A percentile compares a stretch with the other conserved stretches of the same genome.
phyloP scores from a whole-genome alignment of 1,140 invertebrate species.

The Drosophila biarmipes region DNA sequence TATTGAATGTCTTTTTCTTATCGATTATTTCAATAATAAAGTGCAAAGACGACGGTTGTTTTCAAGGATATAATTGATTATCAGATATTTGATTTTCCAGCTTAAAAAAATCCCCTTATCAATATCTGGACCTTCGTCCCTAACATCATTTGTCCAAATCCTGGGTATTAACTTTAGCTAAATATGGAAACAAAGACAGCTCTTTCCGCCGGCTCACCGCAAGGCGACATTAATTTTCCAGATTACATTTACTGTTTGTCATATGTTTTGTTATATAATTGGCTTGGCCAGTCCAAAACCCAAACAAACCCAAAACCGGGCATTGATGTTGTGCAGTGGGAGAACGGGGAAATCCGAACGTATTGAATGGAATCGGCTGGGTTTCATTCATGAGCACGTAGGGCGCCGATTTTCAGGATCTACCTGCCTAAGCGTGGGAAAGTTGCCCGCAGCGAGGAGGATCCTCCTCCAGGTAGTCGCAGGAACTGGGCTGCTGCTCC shows the following conservation, averaged over 20 bases:
- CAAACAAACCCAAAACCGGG: constrained; percentile 30
- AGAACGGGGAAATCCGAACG: constrained; percentile 24
- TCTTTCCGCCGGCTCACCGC: constrained; percentile 68
- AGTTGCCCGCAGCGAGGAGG: constrained; percentile 33
- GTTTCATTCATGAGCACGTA: constrained; percentile 73
- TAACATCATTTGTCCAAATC: constrained; percentile 40
- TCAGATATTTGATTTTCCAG: too few relatives aligned
- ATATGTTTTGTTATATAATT: constrained; percentile 83
- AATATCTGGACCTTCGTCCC: neutral
- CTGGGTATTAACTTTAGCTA: constrained; percentile 45
- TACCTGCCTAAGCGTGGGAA: constrained; percentile 81
- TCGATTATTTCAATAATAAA: too few relatives aligned
- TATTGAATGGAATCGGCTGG: constrained; percentile 56
- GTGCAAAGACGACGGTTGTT: too few relatives aligned
- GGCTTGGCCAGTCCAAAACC: constrained; percentile 67
- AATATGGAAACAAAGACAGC: constrained; percentile 52
- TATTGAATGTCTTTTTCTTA: too few relatives aligned
- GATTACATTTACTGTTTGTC: constrained; percentile 64
- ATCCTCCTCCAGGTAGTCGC: constrained; percentile 35
- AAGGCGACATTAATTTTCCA: constrained; percentile 77
- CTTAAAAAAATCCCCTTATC: constrained; percentile 1
- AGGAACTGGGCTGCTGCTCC: constrained; percentile 75
- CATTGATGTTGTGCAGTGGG: constrained; percentile 56
- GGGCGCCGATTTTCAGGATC: constrained; percentile 24
- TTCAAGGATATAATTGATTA: too few relatives aligned